Percentiles rank a stretch among this genome's conserved stretches.
phyloP scores from a whole-genome alignment of 2,888 invertebrate species.

The Drosophila neutralis region DNA sequence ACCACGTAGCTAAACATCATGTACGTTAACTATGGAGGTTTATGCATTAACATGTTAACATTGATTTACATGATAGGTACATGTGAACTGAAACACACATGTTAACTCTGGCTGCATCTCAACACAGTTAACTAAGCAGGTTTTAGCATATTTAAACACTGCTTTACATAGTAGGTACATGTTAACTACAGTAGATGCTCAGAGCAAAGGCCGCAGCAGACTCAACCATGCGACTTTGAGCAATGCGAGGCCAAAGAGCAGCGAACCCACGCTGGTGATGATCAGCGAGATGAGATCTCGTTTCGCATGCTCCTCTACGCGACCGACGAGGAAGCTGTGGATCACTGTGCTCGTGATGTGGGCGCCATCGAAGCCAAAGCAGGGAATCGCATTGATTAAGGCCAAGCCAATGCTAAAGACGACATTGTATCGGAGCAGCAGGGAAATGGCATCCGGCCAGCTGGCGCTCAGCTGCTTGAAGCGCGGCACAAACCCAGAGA shows the following conservation, averaged over 20 bases:
- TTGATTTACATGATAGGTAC: not conserved
- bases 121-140: not conserved
- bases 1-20: not conserved
- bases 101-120: not conserved
- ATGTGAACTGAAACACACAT: not conserved
- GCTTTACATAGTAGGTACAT: not conserved
- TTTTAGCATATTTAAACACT: not conserved
- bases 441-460: conserved; percentile 89
- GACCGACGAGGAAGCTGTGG: conserved; percentile 86
- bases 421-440: conserved; percentile 92
- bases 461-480: conserved; percentile 87
- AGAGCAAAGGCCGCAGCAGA: conserved; percentile 73
- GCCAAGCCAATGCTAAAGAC: conserved; percentile 96
- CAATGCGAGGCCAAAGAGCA: conserved; percentile 88
- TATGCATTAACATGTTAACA: not conserved
- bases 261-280: conserved; percentile 90
- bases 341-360: conserved; percentile 91
- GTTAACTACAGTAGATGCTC: conserved; percentile 4
- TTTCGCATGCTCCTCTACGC: conserved; percentile 86
- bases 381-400: conserved; percentile 95
- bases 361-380: conserved; percentile 97
- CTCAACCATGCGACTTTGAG: conserved; percentile 86
- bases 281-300: conserved; percentile 89
- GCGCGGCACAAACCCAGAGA: conserved; percentile 91
- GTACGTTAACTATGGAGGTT: not conserved